Evolutionary conservation across 1,140 invertebrate genomes (phyloP).

Genomic region (Apocrypta bakeri): DNA sequence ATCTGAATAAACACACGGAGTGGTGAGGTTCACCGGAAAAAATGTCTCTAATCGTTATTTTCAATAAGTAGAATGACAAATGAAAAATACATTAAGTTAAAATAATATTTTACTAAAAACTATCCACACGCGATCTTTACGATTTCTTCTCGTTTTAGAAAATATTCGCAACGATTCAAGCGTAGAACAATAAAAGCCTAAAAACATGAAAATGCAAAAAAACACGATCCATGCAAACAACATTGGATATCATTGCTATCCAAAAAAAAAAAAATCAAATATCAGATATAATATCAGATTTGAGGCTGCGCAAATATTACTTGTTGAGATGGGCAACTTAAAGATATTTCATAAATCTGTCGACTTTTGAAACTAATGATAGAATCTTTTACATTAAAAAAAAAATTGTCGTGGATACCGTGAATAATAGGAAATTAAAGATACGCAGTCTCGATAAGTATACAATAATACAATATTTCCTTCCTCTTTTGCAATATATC

Average conservation of each 20-base stretch:
- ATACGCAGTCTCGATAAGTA: neutral
- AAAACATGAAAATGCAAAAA: neutral
- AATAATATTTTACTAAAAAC: conserved; percentile 10
- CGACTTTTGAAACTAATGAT: neutral
- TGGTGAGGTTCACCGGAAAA: neutral
- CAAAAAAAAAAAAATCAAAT: neutral
- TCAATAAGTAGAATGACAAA: conserved; percentile 17
- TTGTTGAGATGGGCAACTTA: neutral
- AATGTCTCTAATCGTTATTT: conserved; percentile 1
- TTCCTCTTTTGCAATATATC: conserved; percentile 29
- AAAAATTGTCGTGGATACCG: neutral
- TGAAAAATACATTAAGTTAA: conserved; percentile 30
- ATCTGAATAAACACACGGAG: neutral
- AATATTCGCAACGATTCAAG: neutral
- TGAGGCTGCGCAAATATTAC: neutral
- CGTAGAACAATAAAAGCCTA: neutral
- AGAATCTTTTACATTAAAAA: neutral
- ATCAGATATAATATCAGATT: neutral
- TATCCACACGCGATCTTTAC: neutral
- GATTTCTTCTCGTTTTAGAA: neutral
- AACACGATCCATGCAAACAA: neutral
- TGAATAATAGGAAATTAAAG: neutral
- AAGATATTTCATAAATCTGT: neutral
- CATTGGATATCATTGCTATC: neutral
- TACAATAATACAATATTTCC: neutral